Conservation (phyloP, 2,797 vertebrate genomes). For the Neostethus bicornis region DNA sequence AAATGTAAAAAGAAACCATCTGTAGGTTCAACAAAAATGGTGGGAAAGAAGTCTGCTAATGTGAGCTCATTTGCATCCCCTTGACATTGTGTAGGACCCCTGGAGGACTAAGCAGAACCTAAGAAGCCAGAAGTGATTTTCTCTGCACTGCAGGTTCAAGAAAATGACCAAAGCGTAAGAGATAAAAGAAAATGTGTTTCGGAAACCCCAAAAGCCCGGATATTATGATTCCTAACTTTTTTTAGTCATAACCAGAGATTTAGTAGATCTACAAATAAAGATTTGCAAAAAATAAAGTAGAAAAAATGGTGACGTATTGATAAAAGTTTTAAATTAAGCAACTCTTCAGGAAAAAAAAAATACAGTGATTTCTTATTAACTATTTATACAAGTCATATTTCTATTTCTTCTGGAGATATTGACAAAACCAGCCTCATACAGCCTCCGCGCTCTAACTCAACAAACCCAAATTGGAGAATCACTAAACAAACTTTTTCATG, state of each 20-base stretch:
- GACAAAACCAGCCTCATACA: slow-evolving; percentile 35
- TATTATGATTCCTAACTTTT: slow-evolving; percentile 56
- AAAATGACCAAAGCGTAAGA: slow-evolving; percentile 63
- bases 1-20: slow-evolving; percentile 27
- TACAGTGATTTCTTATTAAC: slow-evolving; percentile 45
- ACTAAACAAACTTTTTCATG: slow-evolving; percentile 71
- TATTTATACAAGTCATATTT: slow-evolving; percentile 50
- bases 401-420: slow-evolving; percentile 59
- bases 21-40: slow-evolving; percentile 34
- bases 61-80: slow-evolving; percentile 67
- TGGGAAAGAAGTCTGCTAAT: slow-evolving; percentile 31
- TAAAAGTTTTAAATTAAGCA: slow-evolving; percentile 19
- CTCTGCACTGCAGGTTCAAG: slow-evolving; percentile 70
- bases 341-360: slow-evolving; percentile 31
- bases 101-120: slow-evolving; percentile 57
- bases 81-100: slow-evolving; percentile 54
- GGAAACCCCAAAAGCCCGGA: slow-evolving; percentile 53
- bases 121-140: slow-evolving; percentile 70
- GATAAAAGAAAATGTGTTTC: slow-evolving; percentile 68
- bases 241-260: no score
- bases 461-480: slow-evolving; percentile 64
- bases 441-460: slow-evolving; percentile 41
- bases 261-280: no score
- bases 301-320: background rate
- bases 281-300: slow-evolving; percentile 9